phyloP scores from a whole-genome alignment of 2,113 vertebrate genomes.

The mouse (Mus musculus) region DNA sequence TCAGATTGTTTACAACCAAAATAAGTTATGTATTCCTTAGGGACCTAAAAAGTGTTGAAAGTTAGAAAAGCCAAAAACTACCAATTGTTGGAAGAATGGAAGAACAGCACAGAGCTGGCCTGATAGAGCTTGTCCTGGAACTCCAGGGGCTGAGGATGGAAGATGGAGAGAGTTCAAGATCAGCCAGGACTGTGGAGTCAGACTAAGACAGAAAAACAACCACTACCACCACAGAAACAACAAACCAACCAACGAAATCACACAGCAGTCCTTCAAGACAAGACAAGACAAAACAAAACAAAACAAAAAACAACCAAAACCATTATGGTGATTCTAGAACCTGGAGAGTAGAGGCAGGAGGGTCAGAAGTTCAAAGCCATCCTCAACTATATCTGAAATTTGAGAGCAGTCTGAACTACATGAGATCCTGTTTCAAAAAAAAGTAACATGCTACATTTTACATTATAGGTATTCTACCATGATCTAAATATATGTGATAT shows the following conservation, averaged over 20 bases:
- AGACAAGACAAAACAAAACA: too few relatives aligned
- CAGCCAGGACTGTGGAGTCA: neutral
- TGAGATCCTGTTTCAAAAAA: neutral
- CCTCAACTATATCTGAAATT: neutral
- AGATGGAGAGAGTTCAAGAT: neutral
- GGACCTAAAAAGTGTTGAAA: neutral
- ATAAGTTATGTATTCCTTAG: neutral
- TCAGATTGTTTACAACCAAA: neutral
- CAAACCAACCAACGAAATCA: neutral
- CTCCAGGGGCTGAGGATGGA: neutral
- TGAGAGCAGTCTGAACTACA: neutral
- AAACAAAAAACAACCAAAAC: neutral
- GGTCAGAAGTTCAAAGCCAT: neutral
- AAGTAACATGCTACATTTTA: neutral
- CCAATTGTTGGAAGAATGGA: neutral
- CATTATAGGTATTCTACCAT: neutral
- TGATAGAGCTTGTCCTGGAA: neutral
- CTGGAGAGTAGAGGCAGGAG: neutral
- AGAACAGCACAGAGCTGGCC: neutral
- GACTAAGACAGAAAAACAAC: neutral
- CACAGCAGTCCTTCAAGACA: neutral
- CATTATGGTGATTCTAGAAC: neutral
- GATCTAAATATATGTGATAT: neutral
- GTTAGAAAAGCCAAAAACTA: neutral
- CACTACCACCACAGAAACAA: neutral